Percentiles rank a stretch among this genome's conserved stretches.
phyloP scores from a whole-genome alignment of 2,888 invertebrate species.

The Tethea ocularis region DNA sequence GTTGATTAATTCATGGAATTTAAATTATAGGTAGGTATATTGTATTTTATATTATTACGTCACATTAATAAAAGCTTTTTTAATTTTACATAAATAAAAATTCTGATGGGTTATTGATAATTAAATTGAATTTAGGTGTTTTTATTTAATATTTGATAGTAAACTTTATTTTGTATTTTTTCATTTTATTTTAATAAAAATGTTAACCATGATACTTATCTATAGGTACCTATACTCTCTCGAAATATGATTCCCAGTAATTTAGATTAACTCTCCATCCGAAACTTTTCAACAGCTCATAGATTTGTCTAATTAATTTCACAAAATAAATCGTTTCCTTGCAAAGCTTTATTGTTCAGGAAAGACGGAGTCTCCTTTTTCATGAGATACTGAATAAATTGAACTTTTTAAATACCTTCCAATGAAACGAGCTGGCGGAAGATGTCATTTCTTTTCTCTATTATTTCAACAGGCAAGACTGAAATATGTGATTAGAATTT shows the following conservation, averaged over 20 bases:
- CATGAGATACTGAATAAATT: conserved; percentile 47
- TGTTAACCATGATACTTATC: no score
- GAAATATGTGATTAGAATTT: conserved; percentile 49
- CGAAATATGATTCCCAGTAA: no score
- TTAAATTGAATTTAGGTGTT: no score
- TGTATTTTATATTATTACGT: background rate
- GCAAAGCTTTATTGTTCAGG: conserved; percentile 21
- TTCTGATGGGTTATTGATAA: no score
- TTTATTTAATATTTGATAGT: no score
- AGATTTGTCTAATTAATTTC: conserved; percentile 29
- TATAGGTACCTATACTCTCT: no score
- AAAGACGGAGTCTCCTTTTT: conserved; percentile 33
- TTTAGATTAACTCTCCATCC: conserved; percentile 16
- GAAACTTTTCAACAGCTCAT: background rate
- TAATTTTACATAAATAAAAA: no score
- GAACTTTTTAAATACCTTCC: conserved; percentile 70
- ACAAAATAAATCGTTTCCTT: conserved; percentile 35
- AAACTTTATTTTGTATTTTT: no score
- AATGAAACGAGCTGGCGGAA: conserved; percentile 43
- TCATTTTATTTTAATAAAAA: no score
- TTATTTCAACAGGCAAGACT: conserved; percentile 33
- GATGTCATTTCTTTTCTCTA: conserved; percentile 34
- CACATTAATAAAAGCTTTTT: background rate
- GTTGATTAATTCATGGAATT: background rate
- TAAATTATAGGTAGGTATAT: background rate